A percentile compares a stretch with the other conserved stretches of the same genome.
Evolutionary conservation across 2,888 invertebrate species (phyloP).

Genomic region (Bellardia bayeri): DNA sequence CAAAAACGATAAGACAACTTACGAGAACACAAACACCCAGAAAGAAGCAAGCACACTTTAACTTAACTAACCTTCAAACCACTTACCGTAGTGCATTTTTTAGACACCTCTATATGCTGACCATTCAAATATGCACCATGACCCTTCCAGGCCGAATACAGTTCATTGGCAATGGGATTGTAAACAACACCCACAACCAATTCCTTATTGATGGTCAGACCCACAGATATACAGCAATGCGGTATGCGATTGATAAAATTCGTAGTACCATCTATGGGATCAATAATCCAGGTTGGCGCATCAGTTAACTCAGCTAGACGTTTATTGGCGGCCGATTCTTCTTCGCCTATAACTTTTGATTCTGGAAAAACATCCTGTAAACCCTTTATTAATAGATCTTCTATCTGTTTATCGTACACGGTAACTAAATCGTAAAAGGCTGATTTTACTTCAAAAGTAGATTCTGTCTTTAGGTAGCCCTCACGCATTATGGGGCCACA

Average conservation of each 20-base stretch:
- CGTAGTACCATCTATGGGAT: slow-evolving; percentile 94
- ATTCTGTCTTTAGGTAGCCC: slow-evolving; percentile 81
- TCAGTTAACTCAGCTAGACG: slow-evolving; percentile 86
- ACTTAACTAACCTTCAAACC: background rate
- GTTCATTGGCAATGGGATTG: slow-evolving; percentile 89
- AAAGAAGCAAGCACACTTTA: background rate
- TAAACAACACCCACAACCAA: slow-evolving; percentile 90
- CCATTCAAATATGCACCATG: slow-evolving; percentile 92
- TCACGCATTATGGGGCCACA: slow-evolving; percentile 81
- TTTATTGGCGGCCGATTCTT: slow-evolving; percentile 84
- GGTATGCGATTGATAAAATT: slow-evolving; percentile 91
- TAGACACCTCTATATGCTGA: slow-evolving; percentile 85
- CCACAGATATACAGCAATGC: slow-evolving; percentile 89
- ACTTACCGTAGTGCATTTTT: slow-evolving; percentile 81
- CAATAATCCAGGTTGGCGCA: slow-evolving; percentile 93
- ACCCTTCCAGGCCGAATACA: slow-evolving; percentile 90
- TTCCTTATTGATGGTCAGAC: slow-evolving; percentile 86
- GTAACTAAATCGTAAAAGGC: slow-evolving; percentile 91
- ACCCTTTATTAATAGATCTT: slow-evolving; percentile 87
- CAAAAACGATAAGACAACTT: slow-evolving; percentile 9
- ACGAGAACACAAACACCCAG: background rate
- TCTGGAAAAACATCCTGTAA: slow-evolving; percentile 86
- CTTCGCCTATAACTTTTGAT: slow-evolving; percentile 93
- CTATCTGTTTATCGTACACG: slow-evolving; percentile 90
- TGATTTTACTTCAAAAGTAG: slow-evolving; percentile 84